phyloP scores from a whole-genome alignment of 2,888 invertebrate genomes.

The Gasteruption jaculator region DNA sequence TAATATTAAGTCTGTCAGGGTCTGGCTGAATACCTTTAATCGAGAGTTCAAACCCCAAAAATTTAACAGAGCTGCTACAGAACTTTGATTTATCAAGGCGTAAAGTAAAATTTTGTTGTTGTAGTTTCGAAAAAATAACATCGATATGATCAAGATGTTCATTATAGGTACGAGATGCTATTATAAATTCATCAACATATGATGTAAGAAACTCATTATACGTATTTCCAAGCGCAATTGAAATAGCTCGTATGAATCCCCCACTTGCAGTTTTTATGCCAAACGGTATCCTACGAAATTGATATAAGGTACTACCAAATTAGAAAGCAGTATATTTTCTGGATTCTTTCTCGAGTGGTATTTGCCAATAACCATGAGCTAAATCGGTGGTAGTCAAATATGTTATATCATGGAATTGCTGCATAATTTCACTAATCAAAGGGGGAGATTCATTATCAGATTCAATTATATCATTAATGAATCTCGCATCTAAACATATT shows the following conservation, averaged over 20 bases:
- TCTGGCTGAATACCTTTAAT: conserved; percentile 15
- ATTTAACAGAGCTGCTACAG: conserved; percentile 21
- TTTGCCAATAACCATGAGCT: conserved; percentile 29
- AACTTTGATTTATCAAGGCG: conserved; percentile 30
- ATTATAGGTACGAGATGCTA: conserved; percentile 27
- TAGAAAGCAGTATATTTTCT: conserved; percentile 26
- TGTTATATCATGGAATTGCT: conserved; percentile 18
- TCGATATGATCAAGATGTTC: conserved; percentile 26
- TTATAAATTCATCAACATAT: conserved; percentile 36
- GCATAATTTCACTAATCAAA: conserved; percentile 21
- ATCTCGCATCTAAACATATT: conserved; percentile 38
- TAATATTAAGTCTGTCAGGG: conserved; percentile 23
- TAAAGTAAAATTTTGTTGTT: conserved; percentile 26
- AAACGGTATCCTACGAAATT: conserved; percentile 33
- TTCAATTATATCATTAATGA: conserved; percentile 31
- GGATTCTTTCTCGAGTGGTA: conserved; percentile 18
- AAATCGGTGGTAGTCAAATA: conserved; percentile 25
- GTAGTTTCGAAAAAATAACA: conserved; percentile 21
- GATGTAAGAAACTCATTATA: conserved; percentile 21
- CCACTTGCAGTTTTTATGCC: conserved; percentile 31
- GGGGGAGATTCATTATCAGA: conserved; percentile 30
- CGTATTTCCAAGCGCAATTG: not conserved
- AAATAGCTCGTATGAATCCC: conserved; percentile 25
- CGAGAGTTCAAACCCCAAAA: conserved; percentile 21
- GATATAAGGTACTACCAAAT: conserved; percentile 24